These are phyloP conservation scores for Atta colombica DNA, from an alignment of 1,140 invertebrate genomes.

Conservation along the genomic window DNA sequence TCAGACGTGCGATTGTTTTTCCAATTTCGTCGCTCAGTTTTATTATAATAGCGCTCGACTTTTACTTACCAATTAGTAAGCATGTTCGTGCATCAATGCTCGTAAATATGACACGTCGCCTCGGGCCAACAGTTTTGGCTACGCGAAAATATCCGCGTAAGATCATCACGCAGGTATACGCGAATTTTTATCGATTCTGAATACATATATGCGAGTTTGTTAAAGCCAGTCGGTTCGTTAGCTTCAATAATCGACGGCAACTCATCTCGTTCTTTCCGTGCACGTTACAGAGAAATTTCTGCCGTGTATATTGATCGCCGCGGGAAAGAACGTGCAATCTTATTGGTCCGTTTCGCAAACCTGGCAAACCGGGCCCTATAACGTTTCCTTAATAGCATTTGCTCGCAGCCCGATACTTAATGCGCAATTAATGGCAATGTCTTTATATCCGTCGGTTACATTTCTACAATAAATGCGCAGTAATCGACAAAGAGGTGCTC, in stretches of 20 bases:
- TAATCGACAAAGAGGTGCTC: constrained; percentile 31
- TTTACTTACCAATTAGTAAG: constrained; percentile 55
- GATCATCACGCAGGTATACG: neutral
- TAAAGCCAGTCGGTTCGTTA: constrained; percentile 63
- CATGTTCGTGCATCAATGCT: neutral
- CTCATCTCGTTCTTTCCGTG: constrained; percentile 10
- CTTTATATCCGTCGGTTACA: constrained; percentile 41
- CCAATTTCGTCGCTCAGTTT: constrained; percentile 22
- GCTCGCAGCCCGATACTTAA: constrained; percentile 36
- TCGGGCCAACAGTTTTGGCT: neutral
- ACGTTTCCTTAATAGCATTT: constrained; percentile 34
- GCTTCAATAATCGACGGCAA: constrained; percentile 48
- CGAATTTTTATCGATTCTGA: constrained; percentile 54
- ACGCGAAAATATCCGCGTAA: neutral
- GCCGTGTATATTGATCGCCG: constrained; percentile 13
- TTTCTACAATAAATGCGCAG: constrained; percentile 26
- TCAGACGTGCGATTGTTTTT: constrained; percentile 2
- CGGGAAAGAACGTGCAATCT: constrained; percentile 50
- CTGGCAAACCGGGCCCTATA: constrained; percentile 20
- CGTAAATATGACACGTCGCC: constrained; percentile 9
- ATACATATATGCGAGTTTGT: constrained; percentile 23
- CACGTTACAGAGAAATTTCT: constrained; percentile 57
- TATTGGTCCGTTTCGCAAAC: constrained; percentile 25
- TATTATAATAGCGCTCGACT: constrained; percentile 37
- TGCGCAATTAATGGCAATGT: constrained; percentile 58